A percentile compares a stretch with the other conserved stretches of the same genome.
phyloP scores from a whole-genome alignment of 2,888 invertebrate species.

The Ichneumoninae sp. region DNA sequence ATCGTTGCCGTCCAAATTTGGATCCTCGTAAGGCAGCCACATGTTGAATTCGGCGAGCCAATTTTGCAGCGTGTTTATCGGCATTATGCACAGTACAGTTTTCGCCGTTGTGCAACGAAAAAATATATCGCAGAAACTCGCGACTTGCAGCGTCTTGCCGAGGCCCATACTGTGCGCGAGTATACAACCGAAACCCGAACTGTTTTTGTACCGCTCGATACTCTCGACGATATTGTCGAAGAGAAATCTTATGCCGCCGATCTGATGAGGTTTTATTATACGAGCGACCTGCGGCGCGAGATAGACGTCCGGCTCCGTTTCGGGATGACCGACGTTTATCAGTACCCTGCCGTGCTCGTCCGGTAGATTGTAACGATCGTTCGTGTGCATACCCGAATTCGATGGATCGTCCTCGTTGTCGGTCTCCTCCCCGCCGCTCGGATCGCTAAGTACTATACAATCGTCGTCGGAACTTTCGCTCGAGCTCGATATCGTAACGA shows the following conservation, averaged over 20 bases:
- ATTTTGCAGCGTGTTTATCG: conserved; percentile 99
- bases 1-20: conserved; percentile 68
- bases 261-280: conserved; percentile 98
- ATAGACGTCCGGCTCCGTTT: conserved; percentile 95
- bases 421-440: conserved; percentile 91
- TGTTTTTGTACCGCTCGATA: conserved; percentile 92
- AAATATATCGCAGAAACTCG: conserved; percentile 98
- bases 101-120: conserved; percentile 94
- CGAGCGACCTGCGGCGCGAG: conserved; percentile 95
- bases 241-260: conserved; percentile 97
- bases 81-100: conserved; percentile 97
- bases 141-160: conserved; percentile 98
- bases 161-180: conserved; percentile 99
- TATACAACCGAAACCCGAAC: conserved; percentile 97
- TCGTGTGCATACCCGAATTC: conserved; percentile 97
- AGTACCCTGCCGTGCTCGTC: conserved; percentile 95
- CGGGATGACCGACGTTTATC: conserved; percentile 97
- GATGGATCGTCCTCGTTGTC: conserved; percentile 94
- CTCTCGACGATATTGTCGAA: conserved; percentile 99
- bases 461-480: conserved; percentile 92
- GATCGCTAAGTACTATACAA: conserved; percentile 94
- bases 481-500: conserved; percentile 91
- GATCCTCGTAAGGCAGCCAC: conserved; percentile 94
- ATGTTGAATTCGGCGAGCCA: conserved; percentile 99
- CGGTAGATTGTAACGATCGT: conserved; percentile 95